Percentiles rank a stretch among this genome's conserved stretches.
These are phyloP conservation scores for Propithecus perrieri DNA, from an alignment of 2,797 vertebrate species.

Conservation along the genomic window DNA sequence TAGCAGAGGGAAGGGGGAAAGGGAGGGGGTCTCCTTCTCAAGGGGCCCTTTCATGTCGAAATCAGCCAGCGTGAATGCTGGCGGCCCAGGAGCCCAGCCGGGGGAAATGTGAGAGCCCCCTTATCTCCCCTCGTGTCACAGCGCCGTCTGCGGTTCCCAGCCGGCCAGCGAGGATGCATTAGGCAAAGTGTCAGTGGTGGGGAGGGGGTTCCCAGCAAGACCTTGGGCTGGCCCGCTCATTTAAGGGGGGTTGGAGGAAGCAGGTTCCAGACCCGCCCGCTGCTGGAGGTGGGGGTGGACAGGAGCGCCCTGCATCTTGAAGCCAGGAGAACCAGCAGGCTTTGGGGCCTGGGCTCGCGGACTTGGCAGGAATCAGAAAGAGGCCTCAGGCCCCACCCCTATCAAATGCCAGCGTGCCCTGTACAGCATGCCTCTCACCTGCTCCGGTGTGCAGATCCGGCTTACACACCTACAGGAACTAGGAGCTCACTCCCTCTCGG, in stretches of 20 bases:
- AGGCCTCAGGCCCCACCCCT: neutral
- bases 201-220: constrained; percentile 33
- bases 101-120: constrained; percentile 77
- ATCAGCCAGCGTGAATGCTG: constrained; percentile 74
- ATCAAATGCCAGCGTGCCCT: neutral
- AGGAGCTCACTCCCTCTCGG: neutral
- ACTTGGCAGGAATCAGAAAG: neutral
- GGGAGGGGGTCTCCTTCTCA: constrained; percentile 64
- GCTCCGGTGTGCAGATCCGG: neutral
- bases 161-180: constrained; percentile 62
- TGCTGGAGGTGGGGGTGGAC: neutral
- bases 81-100: constrained; percentile 71
- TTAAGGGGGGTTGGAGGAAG: neutral
- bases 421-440: neutral
- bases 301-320: neutral
- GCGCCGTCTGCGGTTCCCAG: constrained; percentile 71
- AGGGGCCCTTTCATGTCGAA: constrained; percentile 79
- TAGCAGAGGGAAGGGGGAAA: constrained; percentile 55
- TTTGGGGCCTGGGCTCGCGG: neutral
- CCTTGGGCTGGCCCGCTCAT: neutral
- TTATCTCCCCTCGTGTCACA: constrained; percentile 77
- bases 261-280: neutral
- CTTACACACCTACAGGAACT: neutral
- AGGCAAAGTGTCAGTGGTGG: constrained; percentile 34
- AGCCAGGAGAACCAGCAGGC: neutral